Evolutionary conservation across 2,888 invertebrate species (phyloP), one percentile per base, ranked within the genome.

Genomic region (Catocala fraxini): DNA sequence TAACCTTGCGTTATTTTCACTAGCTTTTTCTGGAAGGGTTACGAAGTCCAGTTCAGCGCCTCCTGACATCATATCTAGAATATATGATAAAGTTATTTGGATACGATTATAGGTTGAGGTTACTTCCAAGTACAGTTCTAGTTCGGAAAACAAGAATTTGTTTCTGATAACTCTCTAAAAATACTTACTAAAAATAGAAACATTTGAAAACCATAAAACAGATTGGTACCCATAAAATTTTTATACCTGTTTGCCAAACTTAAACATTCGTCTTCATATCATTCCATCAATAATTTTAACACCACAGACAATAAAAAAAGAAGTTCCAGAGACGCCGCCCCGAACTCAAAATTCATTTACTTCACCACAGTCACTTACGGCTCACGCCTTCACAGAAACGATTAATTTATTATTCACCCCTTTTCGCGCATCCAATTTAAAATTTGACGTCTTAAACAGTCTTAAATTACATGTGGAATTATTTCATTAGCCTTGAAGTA

Each of bases 391-490:
- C 92, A 90, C 63, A 85, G 92, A 93, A 93, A 79, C 91, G 90
- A 91, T 92, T 91, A 93, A 93, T 93, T 92, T 91, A 91, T 91
- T 92, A 91, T 91, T 88, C 87, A 88, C 84, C 90, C 91, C 90
- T 89, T 89, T 91, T 91, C 92, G 86, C 90, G 89, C 91, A 91
- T 90, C 93, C 93, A 94, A 94, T 94, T 94, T 93, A 93, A 92
- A 93, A 89, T 89, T 93, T 94, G 93, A 94, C 93, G 88, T 94
- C 93, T 94, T 94, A 93, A 94, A 93, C 93, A 93, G 90, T 89
- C 89, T 89, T 92, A 94, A 93, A 94, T 93, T 93, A 92, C 88
- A 85, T 84, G 83, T 86, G 88, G 90, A 92, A 93, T 94, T 92
- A 94, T 93, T 93, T 93, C 91, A 93, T 93, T 93, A 93, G 89